Base-by-base conservation (phyloP, 2,888 invertebrate genomes). In the Tachina grossa region DNA sequence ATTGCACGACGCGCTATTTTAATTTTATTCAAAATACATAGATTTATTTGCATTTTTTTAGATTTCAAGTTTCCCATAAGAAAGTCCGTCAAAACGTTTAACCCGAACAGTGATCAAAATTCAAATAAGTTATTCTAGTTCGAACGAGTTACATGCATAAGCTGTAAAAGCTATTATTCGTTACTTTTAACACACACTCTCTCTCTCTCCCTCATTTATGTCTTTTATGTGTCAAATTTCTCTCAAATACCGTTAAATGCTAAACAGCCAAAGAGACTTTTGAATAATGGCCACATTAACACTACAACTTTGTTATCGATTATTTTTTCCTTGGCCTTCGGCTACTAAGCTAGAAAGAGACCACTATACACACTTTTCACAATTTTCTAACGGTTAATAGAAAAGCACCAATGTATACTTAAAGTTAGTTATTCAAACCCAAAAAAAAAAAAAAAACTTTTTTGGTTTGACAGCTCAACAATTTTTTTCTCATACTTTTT, bases 271-370 rank as follows among this genome's bases (percentile, higher is more conserved):
- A 13, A 74, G 39, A 72, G 55, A 45, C 2, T 43, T 55, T 49
- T 31, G 19, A 45, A 57, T 65, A 65, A 63, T 68, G 55, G 75
- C 55, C 75, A 76, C 57, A 75, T 75, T 83, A 83, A 83, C 83
- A 82, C 83, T 83, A 79, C 79, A 85, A 83, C 79, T 75, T 10
- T 66, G 85, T 85, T 85, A 85, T 85, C 83, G 85, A 85, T 85
- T 85, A 78, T 85, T 63, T 78, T 83, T 83, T 85, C 85, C 85
- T 85, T 85, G 85, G 83, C 85, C 85, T 85, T 85, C 79, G 63
- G 63, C 65, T 83, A 43, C 69, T 47, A 53, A 31, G 72, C 19
- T 61, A 69, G 69, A 85, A 74, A 74, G 68, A 59, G 84, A 77
- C 63, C 47, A 63, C 61, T 68, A n/a, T 82, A 78, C 9, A 5